phyloP scores from a whole-genome alignment of 2,113 vertebrate species.

The Tachysurus vachellii region DNA sequence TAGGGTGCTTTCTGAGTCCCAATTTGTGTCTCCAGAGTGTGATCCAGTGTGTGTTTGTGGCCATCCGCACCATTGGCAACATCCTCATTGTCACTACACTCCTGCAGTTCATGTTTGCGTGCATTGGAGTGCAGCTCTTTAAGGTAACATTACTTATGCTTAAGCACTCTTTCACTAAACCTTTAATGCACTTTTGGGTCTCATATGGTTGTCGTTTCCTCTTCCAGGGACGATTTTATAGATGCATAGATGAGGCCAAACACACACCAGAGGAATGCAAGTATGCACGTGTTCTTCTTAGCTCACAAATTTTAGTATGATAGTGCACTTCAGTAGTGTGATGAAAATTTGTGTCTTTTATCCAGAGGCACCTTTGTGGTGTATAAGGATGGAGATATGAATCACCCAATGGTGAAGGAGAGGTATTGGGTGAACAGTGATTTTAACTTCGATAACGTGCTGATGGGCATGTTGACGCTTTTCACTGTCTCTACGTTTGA shows the following conservation, averaged over 20 bases:
- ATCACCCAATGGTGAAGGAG: conserved; percentile 84
- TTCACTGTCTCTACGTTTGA: conserved; percentile 97
- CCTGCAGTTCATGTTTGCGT: conserved; percentile 95
- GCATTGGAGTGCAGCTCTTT: conserved; percentile 93
- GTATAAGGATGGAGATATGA: conserved; percentile 90
- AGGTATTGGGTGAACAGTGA: conserved; percentile 90
- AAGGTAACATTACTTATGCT: conserved; percentile 73
- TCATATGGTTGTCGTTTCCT: neutral
- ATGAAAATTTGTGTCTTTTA: conserved; percentile 12
- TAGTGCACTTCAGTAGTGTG: neutral
- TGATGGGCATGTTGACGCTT: conserved; percentile 93
- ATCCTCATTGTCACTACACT: conserved; percentile 92
- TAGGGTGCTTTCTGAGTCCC: neutral
- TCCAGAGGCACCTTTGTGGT: conserved; percentile 84
- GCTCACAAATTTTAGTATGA: no score
- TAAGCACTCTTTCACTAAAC: neutral
- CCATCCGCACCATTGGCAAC: conserved; percentile 91
- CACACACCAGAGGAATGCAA: conserved; percentile 90
- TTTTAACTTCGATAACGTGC: conserved; percentile 94
- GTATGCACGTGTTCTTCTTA: conserved; percentile 66
- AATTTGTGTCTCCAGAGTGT: conserved; percentile 77
- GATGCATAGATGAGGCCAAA: conserved; percentile 91
- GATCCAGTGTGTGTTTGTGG: conserved; percentile 92
- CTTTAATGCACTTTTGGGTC: neutral
- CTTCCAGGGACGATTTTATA: conserved; percentile 88